phyloP scores from a whole-genome alignment of 30 jellyfish, hydroid and myxozoan genomes.

The Hydractinia symbiolongicarpus region DNA sequence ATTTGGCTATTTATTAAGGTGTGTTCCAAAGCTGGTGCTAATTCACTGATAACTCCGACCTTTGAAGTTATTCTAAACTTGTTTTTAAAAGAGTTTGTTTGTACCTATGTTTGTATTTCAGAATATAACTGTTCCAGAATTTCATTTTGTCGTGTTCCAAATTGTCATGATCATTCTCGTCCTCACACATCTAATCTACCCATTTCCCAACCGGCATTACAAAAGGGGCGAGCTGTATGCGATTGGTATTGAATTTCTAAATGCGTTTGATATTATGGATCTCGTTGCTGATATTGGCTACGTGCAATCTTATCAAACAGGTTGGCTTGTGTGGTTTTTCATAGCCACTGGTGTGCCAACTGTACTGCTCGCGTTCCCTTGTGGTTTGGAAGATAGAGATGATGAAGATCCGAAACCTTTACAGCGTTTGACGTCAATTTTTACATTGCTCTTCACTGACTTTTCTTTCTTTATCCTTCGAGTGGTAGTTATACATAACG shows the following conservation, averaged over 20 bases:
- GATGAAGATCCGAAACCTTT: not conserved
- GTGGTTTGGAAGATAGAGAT: not conserved
- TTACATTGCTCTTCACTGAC: not conserved
- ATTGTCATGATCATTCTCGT: not conserved
- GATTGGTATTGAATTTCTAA: slow-evolving; percentile 3
- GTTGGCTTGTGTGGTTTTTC: not conserved
- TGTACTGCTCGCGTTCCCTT: not conserved
- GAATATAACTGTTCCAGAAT: not conserved
- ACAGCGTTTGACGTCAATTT: not conserved
- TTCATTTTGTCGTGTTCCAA: not conserved
- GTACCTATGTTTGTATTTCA: not conserved
- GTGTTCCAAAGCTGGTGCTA: too few species aligned
- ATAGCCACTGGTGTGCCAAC: not conserved
- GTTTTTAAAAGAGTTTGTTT: too few species aligned
- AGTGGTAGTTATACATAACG: not conserved
- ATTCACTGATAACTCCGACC: too few species aligned
- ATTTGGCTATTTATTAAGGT: too few species aligned
- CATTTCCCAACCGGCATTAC: not conserved
- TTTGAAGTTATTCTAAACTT: too few species aligned
- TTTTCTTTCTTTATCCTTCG: not conserved
- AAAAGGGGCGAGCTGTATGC: not conserved
- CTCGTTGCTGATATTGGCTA: not conserved
- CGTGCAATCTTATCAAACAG: not conserved
- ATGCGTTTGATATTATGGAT: slow-evolving; percentile 11
- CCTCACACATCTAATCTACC: not conserved